A percentile compares a stretch with the other conserved stretches of the same genome.
These are phyloP conservation scores for Dendrolimus pini DNA, from an alignment of 2,888 invertebrate species.

Conservation along the genomic window DNA sequence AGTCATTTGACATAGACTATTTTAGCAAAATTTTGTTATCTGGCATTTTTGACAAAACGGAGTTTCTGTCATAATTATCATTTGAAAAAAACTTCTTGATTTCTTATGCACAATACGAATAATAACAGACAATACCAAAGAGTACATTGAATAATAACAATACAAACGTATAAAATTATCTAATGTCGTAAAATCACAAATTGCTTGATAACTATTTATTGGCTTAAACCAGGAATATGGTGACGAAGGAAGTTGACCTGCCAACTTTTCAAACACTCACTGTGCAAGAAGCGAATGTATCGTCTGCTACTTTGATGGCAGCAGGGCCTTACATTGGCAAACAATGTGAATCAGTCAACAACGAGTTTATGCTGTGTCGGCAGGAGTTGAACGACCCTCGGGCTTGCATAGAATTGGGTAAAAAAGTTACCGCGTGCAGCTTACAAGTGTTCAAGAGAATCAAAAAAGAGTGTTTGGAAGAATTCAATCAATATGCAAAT, in stretches of 20 bases:
- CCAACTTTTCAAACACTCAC: constrained; percentile 82
- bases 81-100: no score
- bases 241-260: constrained; percentile 80
- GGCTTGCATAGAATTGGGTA: constrained; percentile 90
- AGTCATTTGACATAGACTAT: no score
- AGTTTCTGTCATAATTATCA: no score
- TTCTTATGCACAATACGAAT: no score
- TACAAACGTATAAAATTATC: no score
- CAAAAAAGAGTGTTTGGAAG: constrained; percentile 86
- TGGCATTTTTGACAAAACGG: no score
- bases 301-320: constrained; percentile 88
- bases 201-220: no score
- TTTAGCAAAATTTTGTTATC: no score
- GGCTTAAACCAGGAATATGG: constrained; percentile 19
- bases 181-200: no score
- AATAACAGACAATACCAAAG: no score
- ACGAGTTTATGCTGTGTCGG: constrained; percentile 96
- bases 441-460: constrained; percentile 88
- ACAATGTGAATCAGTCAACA: constrained; percentile 91
- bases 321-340: constrained; percentile 94
- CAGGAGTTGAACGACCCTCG: constrained; percentile 88
- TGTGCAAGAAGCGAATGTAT: constrained; percentile 77
- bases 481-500: constrained; percentile 88
- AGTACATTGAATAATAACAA: no score
- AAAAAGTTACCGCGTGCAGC: constrained; percentile 91